A percentile compares a stretch with the other conserved stretches of the same genome.
These are phyloP conservation scores for Argyra leucocephala DNA, from an alignment of 2,888 invertebrate species.

Conservation along the genomic window DNA sequence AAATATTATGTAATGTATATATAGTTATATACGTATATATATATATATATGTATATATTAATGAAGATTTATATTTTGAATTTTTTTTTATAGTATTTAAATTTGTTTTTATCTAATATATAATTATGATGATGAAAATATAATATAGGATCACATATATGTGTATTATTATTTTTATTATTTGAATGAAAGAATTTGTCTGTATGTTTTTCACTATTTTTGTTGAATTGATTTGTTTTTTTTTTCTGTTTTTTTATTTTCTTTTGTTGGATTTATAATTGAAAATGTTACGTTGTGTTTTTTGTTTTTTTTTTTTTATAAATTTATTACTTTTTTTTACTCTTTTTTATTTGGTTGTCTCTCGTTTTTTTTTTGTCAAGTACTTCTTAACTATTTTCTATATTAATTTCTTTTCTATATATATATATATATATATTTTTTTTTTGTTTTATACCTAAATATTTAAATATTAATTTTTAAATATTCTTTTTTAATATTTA, in stretches of 20 bases:
- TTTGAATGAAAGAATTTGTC: not conserved
- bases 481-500: not conserved
- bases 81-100: not conserved
- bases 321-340: not conserved
- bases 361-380: too few species aligned
- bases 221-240: too few species aligned
- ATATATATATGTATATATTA: not conserved
- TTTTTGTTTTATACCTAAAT: not conserved
- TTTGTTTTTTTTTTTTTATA: not conserved
- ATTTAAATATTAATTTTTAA: not conserved
- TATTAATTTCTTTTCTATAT: too few species aligned
- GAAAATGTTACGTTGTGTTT: not conserved
- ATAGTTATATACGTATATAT: too few species aligned
- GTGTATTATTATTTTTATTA: not conserved
- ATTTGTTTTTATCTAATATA: not conserved
- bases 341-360: not conserved
- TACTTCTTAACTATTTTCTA: too few species aligned
- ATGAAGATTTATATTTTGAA: not conserved
- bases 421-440: not conserved
- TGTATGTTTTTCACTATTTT: not conserved
- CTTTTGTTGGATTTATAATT: not conserved
- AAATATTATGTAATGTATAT: too few species aligned
- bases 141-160: constrained; percentile 6
- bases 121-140: not conserved
- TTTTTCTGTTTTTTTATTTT: not conserved